Conservation (phyloP, 2,797 vertebrate genomes). For the Gastrophryne carolinensis region DNA sequence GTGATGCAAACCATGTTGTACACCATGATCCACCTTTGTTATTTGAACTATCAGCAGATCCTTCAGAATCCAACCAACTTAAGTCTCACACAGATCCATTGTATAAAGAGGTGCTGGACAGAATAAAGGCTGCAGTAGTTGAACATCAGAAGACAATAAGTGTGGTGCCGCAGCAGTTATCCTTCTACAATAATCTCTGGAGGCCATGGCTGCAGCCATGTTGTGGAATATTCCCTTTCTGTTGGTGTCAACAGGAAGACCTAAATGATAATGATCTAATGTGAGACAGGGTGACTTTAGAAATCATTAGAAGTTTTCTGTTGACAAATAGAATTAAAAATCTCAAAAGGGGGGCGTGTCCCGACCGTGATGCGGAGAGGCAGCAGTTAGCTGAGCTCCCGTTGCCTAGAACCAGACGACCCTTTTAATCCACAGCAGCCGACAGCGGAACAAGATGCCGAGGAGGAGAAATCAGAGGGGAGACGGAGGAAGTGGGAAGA, state of each 20-base stretch:
- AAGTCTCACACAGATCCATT: slow-evolving; percentile 58
- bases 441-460: too few relatives aligned
- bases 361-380: too few relatives aligned
- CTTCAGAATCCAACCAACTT: slow-evolving; percentile 71
- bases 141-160: slow-evolving; percentile 63
- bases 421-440: too few relatives aligned
- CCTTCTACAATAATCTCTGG: slow-evolving; percentile 72
- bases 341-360: too few relatives aligned
- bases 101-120: slow-evolving; percentile 64
- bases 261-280: too few relatives aligned
- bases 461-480: too few relatives aligned
- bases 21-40: slow-evolving; percentile 75
- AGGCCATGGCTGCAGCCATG: slow-evolving; percentile 86
- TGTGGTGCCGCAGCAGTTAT: slow-evolving; percentile 67
- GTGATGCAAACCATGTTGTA: slow-evolving; percentile 66
- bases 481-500: too few relatives aligned
- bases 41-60: slow-evolving; percentile 76
- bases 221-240: slow-evolving; percentile 82
- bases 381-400: too few relatives aligned
- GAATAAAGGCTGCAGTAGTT: slow-evolving; percentile 59
- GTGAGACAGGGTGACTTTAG: too few relatives aligned
- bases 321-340: too few relatives aligned
- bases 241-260: slow-evolving; percentile 73
- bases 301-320: too few relatives aligned
- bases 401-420: too few relatives aligned